A percentile compares a stretch with the other conserved stretches of the same genome.
These are phyloP conservation scores for Tenthredo livida DNA, from an alignment of 2,888 invertebrate species.

Conservation along the genomic window DNA sequence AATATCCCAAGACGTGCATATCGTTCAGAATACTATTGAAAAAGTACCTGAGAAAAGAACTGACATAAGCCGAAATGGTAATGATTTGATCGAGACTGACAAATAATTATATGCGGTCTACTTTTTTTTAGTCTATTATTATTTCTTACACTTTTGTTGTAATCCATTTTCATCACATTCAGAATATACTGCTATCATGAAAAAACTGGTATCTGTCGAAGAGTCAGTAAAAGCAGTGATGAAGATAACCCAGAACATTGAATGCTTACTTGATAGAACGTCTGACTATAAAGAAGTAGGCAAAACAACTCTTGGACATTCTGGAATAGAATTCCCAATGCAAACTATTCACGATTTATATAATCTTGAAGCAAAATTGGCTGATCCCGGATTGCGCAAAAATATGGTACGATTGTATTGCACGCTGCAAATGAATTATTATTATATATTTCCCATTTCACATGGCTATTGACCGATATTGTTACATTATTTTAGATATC, in stretches of 20 bases:
- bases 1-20: background rate
- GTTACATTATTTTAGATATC: background rate
- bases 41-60: background rate
- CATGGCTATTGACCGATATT: background rate
- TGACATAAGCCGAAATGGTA: background rate
- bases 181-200: background rate
- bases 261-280: background rate
- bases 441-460: background rate
- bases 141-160: background rate
- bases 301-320: background rate
- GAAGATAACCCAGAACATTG: background rate
- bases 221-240: background rate
- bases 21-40: background rate
- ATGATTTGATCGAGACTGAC: background rate
- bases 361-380: background rate
- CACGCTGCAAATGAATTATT: background rate
- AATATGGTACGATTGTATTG: background rate
- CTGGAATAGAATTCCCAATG: background rate
- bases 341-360: background rate
- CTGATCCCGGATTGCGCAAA: background rate
- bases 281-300: background rate
- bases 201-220: background rate
- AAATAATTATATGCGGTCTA: background rate
- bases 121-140: background rate
- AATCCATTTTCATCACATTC: background rate